Base-by-base conservation (phyloP, 2,797 vertebrate genomes). In the Dendrocincla fuliginosa region DNA sequence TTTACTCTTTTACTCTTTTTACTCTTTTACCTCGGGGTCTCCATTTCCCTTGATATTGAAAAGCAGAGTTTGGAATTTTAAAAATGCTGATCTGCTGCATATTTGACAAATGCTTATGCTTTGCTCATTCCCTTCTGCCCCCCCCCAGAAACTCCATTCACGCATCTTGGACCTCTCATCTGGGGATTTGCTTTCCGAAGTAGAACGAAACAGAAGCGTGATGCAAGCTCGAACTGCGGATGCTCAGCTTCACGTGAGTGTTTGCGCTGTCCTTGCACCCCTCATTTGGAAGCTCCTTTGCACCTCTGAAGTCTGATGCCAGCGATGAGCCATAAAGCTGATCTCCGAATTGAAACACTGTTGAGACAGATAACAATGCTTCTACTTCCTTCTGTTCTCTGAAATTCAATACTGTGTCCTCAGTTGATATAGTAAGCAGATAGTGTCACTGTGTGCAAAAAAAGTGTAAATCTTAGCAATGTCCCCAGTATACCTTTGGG, bases 141-240 rank as follows among this genome's bases (percentile, higher is more conserved):
- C 81, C 81, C 60, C 46, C 73, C 97, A 99, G 99, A 99, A 99
- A 97, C 98, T 99, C 94, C 98, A 99, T 94, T 99, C 98, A 14
- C 97, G 97, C 92, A 98, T 99, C 98, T 96, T 98, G 97, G 98
- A 98, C 97, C 98, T 99, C 95, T 99, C 98, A 22, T 98, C 98
- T 17, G 98, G 98, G 53, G 98, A 99, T 96, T 93, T 99, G 94
- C 98, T 98, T 24, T 96, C 98, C 93, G 98, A 99, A 89, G 97
- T 97, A 3, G 98, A 98, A 88, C 94, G 96, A 41, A 98, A 97
- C 97, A 98, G 97, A 84, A 97, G 97, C 91, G 96, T 98, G 95
- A 89, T 97, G 46, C 98, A 97, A 18, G 94, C 98, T 92, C 97
- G 70, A 93, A 96, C 95, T 63, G 94, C 97, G 13, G 98, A 98